phyloP scores from a whole-genome alignment of 2,888 invertebrate genomes.

The Coenonympha glycerion region DNA sequence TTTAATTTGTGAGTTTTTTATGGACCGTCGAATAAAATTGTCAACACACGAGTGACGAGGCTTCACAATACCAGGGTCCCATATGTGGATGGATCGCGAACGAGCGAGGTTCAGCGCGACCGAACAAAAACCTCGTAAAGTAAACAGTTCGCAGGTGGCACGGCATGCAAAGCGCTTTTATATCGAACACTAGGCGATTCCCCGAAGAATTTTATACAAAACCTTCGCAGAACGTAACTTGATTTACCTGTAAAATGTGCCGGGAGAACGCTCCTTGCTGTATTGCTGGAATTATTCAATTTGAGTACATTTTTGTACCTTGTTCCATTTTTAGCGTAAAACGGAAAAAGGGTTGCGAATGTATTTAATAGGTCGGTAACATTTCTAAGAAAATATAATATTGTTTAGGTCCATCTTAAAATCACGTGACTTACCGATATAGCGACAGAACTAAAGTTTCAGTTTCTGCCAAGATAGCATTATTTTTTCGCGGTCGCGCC shows the following conservation, averaged over 20 bases:
- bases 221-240: constrained; percentile 23
- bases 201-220: constrained; percentile 25
- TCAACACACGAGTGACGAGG: background rate
- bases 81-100: constrained; percentile 32
- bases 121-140: constrained; percentile 39
- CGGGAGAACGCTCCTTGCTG: constrained; percentile 5
- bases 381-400: too few relatives aligned
- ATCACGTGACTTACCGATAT: too few relatives aligned
- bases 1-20: background rate
- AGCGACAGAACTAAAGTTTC: too few relatives aligned
- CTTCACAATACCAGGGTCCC: constrained; percentile 22
- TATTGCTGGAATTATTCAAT: constrained; percentile 6
- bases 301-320: background rate
- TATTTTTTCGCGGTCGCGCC: too few relatives aligned
- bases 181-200: constrained; percentile 26
- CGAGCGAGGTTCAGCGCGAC: constrained; percentile 18
- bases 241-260: constrained; percentile 22
- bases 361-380: too few relatives aligned
- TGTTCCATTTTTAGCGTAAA: background rate
- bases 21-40: background rate
- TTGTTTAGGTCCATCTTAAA: too few relatives aligned
- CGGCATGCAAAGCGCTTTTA: constrained; percentile 37
- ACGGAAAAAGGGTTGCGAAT: background rate
- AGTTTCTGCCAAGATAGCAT: too few relatives aligned
- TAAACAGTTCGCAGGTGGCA: constrained; percentile 36